phyloP scores from a whole-genome alignment of 2,797 vertebrate genomes.

The Geotrypetes seraphini region DNA sequence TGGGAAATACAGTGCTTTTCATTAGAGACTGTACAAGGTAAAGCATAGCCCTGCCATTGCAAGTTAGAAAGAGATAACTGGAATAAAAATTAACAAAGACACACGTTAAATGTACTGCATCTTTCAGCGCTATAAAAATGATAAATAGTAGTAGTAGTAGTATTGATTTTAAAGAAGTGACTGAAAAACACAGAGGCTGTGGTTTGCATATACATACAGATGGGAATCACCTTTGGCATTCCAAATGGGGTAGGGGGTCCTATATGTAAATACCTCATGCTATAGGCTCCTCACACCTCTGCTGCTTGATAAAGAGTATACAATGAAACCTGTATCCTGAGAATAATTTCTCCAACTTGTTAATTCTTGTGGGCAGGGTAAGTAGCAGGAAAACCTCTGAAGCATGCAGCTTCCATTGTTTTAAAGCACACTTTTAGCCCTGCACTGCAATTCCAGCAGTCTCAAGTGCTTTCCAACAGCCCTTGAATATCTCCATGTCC shows the following conservation, averaged over 20 bases:
- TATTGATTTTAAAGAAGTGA: too few species aligned
- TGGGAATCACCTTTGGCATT: too few species aligned
- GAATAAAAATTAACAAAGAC: too few species aligned
- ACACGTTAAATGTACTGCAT: too few species aligned
- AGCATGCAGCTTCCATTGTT: conserved; percentile 45
- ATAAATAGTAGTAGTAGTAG: too few species aligned
- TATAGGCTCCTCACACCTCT: conserved; percentile 42
- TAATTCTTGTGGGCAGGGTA: conserved; percentile 47
- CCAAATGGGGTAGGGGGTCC: background rate
- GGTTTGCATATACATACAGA: too few species aligned
- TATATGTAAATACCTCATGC: conserved; percentile 16
- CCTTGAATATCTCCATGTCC: conserved; percentile 7
- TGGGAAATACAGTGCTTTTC: too few species aligned
- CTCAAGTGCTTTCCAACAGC: conserved; percentile 7
- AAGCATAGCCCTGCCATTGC: too few species aligned
- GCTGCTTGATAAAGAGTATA: conserved; percentile 32
- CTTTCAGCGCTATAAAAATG: too few species aligned
- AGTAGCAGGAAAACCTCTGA: conserved; percentile 41
- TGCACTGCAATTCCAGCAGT: background rate
- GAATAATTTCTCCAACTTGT: conserved; percentile 34
- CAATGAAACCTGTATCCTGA: conserved; percentile 36
- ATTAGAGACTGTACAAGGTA: too few species aligned
- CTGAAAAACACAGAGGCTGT: too few species aligned
- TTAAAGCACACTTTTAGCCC: conserved; percentile 31
- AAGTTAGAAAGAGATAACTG: too few species aligned